Evolutionary conservation across 2,797 vertebrate species (phyloP).

Genomic region (Agapornis canus): DNA sequence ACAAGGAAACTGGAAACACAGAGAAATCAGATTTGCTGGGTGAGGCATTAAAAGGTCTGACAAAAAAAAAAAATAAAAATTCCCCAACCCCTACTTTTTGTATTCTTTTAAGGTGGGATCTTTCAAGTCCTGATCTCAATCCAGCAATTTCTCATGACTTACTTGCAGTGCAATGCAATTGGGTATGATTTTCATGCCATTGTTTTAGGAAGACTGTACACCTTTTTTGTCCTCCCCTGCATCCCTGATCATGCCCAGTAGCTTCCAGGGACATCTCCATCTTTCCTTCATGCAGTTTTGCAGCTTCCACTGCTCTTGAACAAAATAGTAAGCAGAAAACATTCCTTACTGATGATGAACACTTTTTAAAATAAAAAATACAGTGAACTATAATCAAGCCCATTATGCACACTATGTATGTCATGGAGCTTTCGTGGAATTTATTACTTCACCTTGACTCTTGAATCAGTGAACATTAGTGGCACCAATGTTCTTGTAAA

Average conservation of each 20-base stretch:
- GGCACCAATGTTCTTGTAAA: not conserved
- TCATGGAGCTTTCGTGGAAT: not conserved
- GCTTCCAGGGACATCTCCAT: not conserved
- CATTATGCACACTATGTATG: not conserved
- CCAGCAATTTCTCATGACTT: not conserved
- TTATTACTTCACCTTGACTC: not conserved
- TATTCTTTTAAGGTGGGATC: not conserved
- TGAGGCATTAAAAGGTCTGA: not conserved
- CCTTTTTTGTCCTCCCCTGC: not conserved
- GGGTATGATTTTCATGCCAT: not conserved
- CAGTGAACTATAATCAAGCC: not conserved
- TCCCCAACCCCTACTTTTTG: not conserved
- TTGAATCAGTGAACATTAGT: not conserved
- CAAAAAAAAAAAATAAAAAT: not conserved
- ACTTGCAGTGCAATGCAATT: not conserved
- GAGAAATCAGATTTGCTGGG: not conserved
- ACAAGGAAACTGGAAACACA: not conserved
- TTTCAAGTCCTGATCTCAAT: not conserved
- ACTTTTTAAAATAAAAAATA: not conserved
- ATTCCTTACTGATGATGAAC: accelerated
- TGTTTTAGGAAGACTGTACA: not conserved
- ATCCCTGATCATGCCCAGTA: not conserved
- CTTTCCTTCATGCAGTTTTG: not conserved
- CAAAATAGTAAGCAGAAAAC: not conserved
- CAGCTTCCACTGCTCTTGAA: not conserved